These are phyloP conservation scores for Arrhamphus sclerolepis DNA, from an alignment of 2,797 vertebrate species.

Conservation along the genomic window DNA sequence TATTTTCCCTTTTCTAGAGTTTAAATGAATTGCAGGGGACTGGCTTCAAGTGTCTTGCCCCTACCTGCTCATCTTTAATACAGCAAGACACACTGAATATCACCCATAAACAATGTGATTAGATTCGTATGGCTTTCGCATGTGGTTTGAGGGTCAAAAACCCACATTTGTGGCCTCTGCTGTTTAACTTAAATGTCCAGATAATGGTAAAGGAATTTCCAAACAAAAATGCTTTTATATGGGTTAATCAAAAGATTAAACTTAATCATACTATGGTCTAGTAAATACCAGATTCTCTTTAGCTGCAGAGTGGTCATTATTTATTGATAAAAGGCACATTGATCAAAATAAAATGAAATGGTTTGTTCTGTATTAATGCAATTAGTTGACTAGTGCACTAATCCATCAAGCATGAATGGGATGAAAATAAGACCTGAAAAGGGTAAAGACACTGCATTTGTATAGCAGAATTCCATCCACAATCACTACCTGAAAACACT, in stretches of 20 bases:
- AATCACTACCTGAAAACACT: no score
- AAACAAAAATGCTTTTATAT: background rate
- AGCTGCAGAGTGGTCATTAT: constrained; percentile 5
- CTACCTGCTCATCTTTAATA: background rate
- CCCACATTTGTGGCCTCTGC: background rate
- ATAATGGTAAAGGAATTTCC: background rate
- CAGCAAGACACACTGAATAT: background rate
- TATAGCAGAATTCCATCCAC: no score
- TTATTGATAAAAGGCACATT: background rate
- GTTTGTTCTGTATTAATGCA: no score
- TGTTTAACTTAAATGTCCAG: background rate
- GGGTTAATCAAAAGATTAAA: background rate
- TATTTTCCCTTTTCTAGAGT: no score
- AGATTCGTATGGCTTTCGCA: background rate
- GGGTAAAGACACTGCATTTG: no score
- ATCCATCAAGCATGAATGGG: no score
- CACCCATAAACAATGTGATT: background rate
- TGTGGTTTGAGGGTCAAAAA: constrained; percentile 11
- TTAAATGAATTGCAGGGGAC: no score
- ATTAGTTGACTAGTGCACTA: no score
- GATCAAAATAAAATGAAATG: no score
- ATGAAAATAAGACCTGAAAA: no score
- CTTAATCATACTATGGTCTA: background rate
- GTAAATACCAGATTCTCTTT: background rate
- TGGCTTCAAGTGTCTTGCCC: no score